A percentile compares a stretch with the other conserved stretches of the same genome.
Evolutionary conservation across 2,113 vertebrate species (phyloP).

Genomic region (Pteronura brasiliensis): DNA sequence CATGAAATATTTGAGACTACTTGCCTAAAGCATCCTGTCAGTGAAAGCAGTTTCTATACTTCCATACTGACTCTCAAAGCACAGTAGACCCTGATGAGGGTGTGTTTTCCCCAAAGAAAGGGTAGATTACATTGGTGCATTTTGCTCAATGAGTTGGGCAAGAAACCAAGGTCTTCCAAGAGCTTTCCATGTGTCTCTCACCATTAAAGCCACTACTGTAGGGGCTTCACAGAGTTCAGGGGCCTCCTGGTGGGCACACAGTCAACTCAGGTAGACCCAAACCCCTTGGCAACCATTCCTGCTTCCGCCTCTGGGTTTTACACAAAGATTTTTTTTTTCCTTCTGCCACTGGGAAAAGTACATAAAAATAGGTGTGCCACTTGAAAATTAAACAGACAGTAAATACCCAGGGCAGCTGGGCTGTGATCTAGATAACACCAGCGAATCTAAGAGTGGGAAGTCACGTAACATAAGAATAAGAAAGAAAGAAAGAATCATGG

Average conservation of each 20-base stretch:
- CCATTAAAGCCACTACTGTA: neutral
- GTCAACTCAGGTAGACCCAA: neutral
- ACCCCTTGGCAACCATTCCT: conserved; percentile 7
- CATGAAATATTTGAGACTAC: neutral
- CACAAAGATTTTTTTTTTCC: conserved; percentile 3
- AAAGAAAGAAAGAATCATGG: conserved; percentile 62
- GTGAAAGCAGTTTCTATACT: neutral
- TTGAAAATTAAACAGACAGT: conserved; percentile 51
- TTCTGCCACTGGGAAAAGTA: conserved; percentile 47
- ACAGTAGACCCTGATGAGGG: neutral
- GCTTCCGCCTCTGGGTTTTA: conserved; percentile 24
- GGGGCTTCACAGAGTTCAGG: conserved; percentile 22
- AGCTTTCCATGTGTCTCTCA: neutral
- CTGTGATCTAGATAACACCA: conserved; percentile 35
- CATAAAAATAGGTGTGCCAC: conserved; percentile 66
- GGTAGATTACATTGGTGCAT: neutral
- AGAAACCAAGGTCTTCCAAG: neutral
- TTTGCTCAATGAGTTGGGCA: conserved; percentile 31
- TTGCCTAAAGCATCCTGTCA: neutral
- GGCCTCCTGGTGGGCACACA: neutral
- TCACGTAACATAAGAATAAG: conserved; percentile 67
- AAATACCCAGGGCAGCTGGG: neutral
- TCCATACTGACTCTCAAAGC: neutral
- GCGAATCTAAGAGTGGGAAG: conserved; percentile 58
- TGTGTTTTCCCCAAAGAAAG: conserved; percentile 18